These are phyloP conservation scores for Seriola aureovittata DNA, from an alignment of 2,113 vertebrate genomes.

Conservation along the genomic window DNA sequence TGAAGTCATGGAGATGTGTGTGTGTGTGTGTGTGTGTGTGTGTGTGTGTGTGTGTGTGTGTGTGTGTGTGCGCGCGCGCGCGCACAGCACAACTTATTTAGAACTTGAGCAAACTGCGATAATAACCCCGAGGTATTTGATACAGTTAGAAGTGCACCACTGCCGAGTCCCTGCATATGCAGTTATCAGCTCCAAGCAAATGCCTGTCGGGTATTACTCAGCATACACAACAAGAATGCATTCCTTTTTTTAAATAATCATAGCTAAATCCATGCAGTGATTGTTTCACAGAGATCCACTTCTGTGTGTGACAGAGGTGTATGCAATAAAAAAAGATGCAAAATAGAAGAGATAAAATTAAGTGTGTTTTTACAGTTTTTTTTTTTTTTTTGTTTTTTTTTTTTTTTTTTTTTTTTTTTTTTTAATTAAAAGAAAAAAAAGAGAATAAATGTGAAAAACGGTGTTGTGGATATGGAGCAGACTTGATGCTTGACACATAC, in stretches of 20 bases:
- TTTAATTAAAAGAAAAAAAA: no score
- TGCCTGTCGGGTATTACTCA: constrained; percentile 27
- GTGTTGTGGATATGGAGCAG: no score
- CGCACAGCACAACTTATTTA: constrained; percentile 10
- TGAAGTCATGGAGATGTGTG: neutral
- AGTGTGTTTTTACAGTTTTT: no score
- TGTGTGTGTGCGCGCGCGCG: neutral
- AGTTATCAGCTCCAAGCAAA: constrained; percentile 51
- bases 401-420: no score
- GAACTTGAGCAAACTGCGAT: constrained; percentile 13
- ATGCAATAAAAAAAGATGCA: no score
- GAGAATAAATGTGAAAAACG: no score
- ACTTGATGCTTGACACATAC: no score
- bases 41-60: neutral
- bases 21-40: neutral
- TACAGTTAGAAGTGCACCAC: constrained; percentile 1
- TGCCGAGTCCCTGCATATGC: constrained; percentile 35
- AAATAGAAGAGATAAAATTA: no score
- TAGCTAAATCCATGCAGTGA: constrained; percentile 1
- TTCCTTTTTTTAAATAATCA: constrained; percentile 22
- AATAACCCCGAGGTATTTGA: constrained; percentile 25
- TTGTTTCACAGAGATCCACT: neutral
- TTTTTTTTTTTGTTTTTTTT: no score
- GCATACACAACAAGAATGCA: constrained; percentile 19
- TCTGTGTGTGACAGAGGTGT: neutral